Percentiles rank a stretch among this genome's conserved stretches.
Conservation (phyloP, 2,888 invertebrate species). For the Desoria tigrina region DNA sequence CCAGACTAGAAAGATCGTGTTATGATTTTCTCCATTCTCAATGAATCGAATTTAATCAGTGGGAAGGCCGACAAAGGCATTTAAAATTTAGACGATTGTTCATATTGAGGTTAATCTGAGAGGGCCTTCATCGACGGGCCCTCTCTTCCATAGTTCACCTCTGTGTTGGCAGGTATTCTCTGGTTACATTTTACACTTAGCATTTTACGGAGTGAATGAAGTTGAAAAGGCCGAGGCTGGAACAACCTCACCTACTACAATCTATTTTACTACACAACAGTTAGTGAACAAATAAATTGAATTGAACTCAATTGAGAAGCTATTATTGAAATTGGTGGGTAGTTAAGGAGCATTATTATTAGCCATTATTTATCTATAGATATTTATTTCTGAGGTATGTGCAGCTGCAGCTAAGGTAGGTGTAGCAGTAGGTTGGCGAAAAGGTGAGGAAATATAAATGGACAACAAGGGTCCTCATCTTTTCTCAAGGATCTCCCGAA, state of each 20-base stretch:
- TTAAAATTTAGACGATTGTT: constrained; percentile 12
- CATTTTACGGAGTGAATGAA: no score
- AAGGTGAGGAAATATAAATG: constrained; percentile 11
- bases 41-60: constrained; percentile 6
- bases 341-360: constrained; percentile 12
- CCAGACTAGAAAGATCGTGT: constrained; percentile 11
- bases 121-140: constrained; percentile 3
- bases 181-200: no score
- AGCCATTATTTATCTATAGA: background rate
- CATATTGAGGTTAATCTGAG: constrained; percentile 16
- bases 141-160: background rate
- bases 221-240: no score
- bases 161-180: no score
- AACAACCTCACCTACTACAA: no score
- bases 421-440: background rate
- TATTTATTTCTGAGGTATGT: constrained; percentile 2
- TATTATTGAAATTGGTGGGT: background rate
- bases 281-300: no score
- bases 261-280: no score
- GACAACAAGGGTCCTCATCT: constrained; percentile 10
- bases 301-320: no score
- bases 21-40: constrained; percentile 13
- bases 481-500: constrained; percentile 7
- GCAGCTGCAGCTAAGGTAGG: constrained; percentile 10
- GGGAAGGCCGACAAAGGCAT: constrained; percentile 16